These are phyloP conservation scores for Potorous gilbertii DNA, from an alignment of 2,797 vertebrate genomes.

Conservation along the genomic window DNA sequence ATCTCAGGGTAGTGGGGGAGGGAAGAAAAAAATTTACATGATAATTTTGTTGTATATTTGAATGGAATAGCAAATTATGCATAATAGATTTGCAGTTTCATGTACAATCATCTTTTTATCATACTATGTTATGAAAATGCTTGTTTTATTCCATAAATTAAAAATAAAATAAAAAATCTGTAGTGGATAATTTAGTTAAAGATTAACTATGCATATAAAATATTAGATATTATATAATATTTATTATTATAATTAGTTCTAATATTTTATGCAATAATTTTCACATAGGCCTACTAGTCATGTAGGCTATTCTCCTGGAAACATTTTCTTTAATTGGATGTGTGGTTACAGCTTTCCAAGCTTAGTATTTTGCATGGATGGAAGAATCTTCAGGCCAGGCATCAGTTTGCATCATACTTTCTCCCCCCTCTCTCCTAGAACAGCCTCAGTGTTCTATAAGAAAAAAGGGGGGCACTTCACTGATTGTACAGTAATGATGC, in stretches of 20 bases:
- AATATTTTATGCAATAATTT: conserved; percentile 80
- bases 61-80: neutral
- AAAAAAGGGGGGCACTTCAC: conserved; percentile 40
- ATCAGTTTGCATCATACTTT: neutral
- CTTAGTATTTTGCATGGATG: conserved; percentile 78
- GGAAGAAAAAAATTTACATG: neutral
- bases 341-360: conserved; percentile 79
- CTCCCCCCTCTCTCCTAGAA: neutral
- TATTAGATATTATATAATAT: conserved; percentile 81
- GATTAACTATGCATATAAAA: conserved; percentile 80
- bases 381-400: conserved; percentile 73
- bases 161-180: conserved; percentile 51
- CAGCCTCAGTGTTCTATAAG: conserved; percentile 42
- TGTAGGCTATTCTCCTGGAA: conserved; percentile 81
- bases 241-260: conserved; percentile 69
- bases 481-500: conserved; percentile 55
- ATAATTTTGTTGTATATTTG: neutral
- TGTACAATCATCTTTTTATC: neutral
- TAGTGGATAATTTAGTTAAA: conserved; percentile 76
- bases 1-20: neutral
- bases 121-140: neutral
- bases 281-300: conserved; percentile 79
- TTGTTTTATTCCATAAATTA: neutral
- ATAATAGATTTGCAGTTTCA: neutral
- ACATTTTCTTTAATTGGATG: conserved; percentile 80